These are phyloP conservation scores for Oryzias sinensis DNA, from an alignment of 2,797 vertebrate species.

Conservation along the genomic window DNA sequence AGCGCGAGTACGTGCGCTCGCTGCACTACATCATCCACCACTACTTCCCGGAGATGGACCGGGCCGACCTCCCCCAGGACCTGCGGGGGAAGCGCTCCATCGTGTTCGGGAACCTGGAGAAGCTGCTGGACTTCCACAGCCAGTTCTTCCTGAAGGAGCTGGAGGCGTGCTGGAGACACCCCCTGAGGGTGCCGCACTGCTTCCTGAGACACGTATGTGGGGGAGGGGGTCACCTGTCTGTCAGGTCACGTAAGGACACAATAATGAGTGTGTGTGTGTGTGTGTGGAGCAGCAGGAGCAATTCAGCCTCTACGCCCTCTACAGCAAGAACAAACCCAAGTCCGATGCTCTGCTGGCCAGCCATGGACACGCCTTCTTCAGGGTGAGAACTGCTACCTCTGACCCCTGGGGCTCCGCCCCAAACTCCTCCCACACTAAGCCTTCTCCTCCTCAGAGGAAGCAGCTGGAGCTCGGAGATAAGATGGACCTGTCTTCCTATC, in stretches of 20 bases:
- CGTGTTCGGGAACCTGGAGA: conserved; percentile 95
- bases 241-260: no score
- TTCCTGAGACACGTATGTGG: conserved; percentile 88
- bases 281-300: conserved; percentile 84
- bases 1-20: conserved; percentile 90
- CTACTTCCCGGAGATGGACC: conserved; percentile 95
- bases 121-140: conserved; percentile 91
- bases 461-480: conserved; percentile 79
- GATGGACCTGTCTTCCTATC: conserved; percentile 85
- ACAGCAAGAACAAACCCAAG: conserved; percentile 96
- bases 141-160: conserved; percentile 94
- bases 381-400: conserved; percentile 73
- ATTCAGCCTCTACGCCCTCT: conserved; percentile 91
- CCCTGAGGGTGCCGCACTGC: conserved; percentile 88
- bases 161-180: conserved; percentile 91
- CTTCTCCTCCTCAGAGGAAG: conserved; percentile 58
- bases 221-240: no score
- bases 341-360: conserved; percentile 87
- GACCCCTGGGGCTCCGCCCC: neutral
- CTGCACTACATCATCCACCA: conserved; percentile 88
- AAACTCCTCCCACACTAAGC: neutral
- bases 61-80: conserved; percentile 88
- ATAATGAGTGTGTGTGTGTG: neutral
- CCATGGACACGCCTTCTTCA: conserved; percentile 90
- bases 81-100: conserved; percentile 88